phyloP scores from a whole-genome alignment of 2,888 invertebrate species.

The Sarcophaga subvicina region DNA sequence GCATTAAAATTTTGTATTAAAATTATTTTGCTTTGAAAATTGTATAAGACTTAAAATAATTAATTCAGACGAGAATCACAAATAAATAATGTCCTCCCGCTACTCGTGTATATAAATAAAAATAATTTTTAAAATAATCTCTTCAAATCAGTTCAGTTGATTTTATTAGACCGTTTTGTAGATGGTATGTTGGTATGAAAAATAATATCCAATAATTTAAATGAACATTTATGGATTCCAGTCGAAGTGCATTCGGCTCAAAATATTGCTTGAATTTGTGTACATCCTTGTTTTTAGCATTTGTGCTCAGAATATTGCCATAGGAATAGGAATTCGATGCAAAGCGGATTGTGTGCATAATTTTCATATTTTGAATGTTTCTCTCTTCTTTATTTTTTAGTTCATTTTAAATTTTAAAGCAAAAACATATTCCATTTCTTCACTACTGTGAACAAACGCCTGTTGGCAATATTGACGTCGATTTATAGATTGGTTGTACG shows the following conservation, averaged over 20 bases:
- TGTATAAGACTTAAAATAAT: too few relatives aligned
- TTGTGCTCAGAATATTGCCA: background rate
- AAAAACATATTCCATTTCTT: conserved; percentile 5
- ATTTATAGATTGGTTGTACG: conserved; percentile 9
- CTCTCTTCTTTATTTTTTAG: background rate
- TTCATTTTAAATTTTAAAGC: conserved; percentile 1
- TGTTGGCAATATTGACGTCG: conserved; percentile 25
- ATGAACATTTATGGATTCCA: background rate
- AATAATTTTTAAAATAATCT: too few relatives aligned
- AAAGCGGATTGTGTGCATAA: conserved; percentile 23
- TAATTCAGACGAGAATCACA: too few relatives aligned
- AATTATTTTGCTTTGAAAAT: too few relatives aligned
- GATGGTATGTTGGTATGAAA: too few relatives aligned
- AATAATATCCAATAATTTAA: background rate
- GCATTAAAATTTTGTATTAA: too few relatives aligned
- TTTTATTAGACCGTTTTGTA: too few relatives aligned
- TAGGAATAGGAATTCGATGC: background rate
- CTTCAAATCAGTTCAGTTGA: too few relatives aligned
- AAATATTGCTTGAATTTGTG: conserved; percentile 2
- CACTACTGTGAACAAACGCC: conserved; percentile 7
- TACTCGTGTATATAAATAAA: too few relatives aligned
- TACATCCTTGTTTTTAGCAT: conserved; percentile 1
- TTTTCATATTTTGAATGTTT: conserved; percentile 23
- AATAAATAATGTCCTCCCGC: too few relatives aligned
- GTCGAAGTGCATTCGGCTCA: background rate